Conservation (phyloP, 2,888 invertebrate genomes). For the Hypena proboscidalis region DNA sequence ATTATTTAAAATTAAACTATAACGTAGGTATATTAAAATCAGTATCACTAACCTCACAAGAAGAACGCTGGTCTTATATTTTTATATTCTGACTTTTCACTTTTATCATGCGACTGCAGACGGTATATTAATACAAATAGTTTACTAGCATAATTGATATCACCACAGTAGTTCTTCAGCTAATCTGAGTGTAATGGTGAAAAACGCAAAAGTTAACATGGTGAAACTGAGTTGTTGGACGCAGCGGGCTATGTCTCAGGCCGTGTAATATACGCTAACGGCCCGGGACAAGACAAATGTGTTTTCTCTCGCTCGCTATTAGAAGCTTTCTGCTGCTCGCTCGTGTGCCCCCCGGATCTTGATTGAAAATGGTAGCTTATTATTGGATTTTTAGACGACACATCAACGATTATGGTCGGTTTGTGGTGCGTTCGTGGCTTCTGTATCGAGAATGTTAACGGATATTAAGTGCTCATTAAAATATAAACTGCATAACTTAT, state of each 20-base stretch:
- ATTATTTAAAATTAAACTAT: no score
- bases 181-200: conserved; percentile 58
- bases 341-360: conserved; percentile 61
- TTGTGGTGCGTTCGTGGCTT: conserved; percentile 10
- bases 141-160: no score
- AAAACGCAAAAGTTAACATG: conserved; percentile 56
- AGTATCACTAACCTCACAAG: no score
- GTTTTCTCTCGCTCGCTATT: conserved; percentile 81
- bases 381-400: conserved; percentile 57
- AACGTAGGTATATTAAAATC: no score
- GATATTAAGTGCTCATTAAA: neutral
- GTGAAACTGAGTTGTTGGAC: conserved; percentile 67
- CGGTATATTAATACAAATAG: no score
- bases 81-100: no score
- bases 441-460: conserved; percentile 7
- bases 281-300: conserved; percentile 84
- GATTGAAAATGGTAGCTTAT: conserved; percentile 76
- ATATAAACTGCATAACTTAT: no score
- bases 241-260: conserved; percentile 75
- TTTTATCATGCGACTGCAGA: no score
- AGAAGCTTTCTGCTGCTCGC: conserved; percentile 60
- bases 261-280: conserved; percentile 83
- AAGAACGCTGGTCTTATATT: no score
- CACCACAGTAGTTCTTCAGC: no score
- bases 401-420: conserved; percentile 36